phyloP scores from a whole-genome alignment of 1,140 invertebrate genomes.

The Spodoptera frugiperda region DNA sequence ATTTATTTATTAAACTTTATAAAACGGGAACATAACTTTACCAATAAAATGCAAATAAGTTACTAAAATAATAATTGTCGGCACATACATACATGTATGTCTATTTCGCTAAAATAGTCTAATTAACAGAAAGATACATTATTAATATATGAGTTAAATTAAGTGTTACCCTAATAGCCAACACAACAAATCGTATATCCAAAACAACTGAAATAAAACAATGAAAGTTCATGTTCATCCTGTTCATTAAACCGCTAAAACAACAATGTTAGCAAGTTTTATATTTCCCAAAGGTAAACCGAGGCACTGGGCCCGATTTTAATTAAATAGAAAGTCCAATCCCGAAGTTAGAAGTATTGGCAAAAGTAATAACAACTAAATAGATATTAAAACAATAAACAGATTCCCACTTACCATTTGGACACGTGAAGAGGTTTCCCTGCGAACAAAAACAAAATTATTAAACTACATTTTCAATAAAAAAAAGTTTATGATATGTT shows the following conservation, averaged over 20 bases:
- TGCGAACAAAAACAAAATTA: conserved; percentile 83
- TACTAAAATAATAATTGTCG: too few species aligned
- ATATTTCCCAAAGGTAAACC: conserved; percentile 48
- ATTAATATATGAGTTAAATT: too few species aligned
- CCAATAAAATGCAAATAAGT: too few species aligned
- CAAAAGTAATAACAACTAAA: conserved; percentile 43
- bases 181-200: background rate
- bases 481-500: conserved; percentile 13
- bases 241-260: conserved; percentile 44
- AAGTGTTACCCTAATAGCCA: background rate
- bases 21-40: too few species aligned
- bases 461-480: conserved; percentile 34
- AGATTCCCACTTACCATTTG: conserved; percentile 87
- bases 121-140: too few species aligned
- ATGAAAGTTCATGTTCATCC: conserved; percentile 27
- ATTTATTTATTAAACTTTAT: too few species aligned
- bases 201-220: conserved; percentile 36
- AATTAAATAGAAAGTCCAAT: conserved; percentile 49
- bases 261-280: conserved; percentile 41
- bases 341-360: conserved; percentile 44
- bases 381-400: conserved; percentile 47
- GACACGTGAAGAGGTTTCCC: conserved; percentile 89
- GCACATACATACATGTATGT: too few species aligned
- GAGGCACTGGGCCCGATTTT: conserved; percentile 26
- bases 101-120: too few species aligned